phyloP scores from a whole-genome alignment of 2,888 invertebrate species.

The Eucriotettix oculatus region DNA sequence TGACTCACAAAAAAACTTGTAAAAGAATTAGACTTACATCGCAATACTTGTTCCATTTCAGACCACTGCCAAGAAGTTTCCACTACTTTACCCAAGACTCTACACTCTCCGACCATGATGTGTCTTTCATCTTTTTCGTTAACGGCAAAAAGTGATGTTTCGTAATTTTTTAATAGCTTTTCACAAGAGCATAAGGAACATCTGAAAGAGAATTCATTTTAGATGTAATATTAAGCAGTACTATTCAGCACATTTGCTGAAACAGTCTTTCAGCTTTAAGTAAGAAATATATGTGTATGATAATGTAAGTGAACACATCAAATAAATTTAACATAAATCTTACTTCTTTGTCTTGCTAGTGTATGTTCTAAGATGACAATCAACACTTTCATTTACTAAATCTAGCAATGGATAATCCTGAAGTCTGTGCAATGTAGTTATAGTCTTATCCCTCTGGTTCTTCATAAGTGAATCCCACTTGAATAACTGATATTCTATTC shows the following conservation, averaged over 20 bases:
- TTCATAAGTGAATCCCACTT: slow-evolving; percentile 21
- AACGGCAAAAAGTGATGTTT: slow-evolving; percentile 38
- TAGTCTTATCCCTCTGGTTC: slow-evolving; percentile 20
- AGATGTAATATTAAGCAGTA: not conserved
- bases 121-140: slow-evolving; percentile 23
- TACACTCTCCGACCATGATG: slow-evolving; percentile 25
- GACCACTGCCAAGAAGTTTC: slow-evolving; percentile 46
- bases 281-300: too few relatives aligned
- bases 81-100: slow-evolving; percentile 27
- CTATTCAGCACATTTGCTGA: too few relatives aligned
- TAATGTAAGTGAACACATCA: too few relatives aligned
- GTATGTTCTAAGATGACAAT: slow-evolving; percentile 30
- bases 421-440: slow-evolving; percentile 1
- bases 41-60: slow-evolving; percentile 37
- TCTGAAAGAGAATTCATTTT: slow-evolving; percentile 10
- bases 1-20: not conserved
- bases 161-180: slow-evolving; percentile 29
- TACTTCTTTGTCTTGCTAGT: slow-evolving; percentile 13
- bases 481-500: slow-evolving; percentile 14
- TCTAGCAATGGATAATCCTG: slow-evolving; percentile 18
- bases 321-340: slow-evolving; percentile 9
- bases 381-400: slow-evolving; percentile 31
- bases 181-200: slow-evolving; percentile 30
- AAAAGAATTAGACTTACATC: slow-evolving; percentile 23
- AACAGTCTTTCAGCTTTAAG: too few relatives aligned